A percentile compares a stretch with the other conserved stretches of the same genome.
Evolutionary conservation across 1,140 invertebrate species (phyloP).

Genomic region (Xylocopa sonorina): DNA sequence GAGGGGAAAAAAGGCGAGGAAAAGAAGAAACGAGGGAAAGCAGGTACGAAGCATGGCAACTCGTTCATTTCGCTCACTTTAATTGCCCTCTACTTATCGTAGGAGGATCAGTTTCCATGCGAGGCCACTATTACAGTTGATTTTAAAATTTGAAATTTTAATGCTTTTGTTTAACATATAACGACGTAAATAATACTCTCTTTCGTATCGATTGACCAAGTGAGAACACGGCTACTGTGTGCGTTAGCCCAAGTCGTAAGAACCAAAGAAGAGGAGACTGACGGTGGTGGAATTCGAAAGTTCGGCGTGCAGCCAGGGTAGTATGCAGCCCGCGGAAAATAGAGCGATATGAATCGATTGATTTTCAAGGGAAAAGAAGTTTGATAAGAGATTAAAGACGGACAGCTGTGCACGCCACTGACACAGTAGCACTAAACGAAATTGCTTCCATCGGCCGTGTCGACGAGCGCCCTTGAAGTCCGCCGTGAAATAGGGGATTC

Average conservation of each 20-base stretch:
- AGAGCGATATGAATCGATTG: constrained; percentile 48
- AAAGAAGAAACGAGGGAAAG: neutral
- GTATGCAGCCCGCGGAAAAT: constrained; percentile 18
- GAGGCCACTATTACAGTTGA: neutral
- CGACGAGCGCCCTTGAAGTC: constrained; percentile 25
- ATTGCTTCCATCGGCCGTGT: constrained; percentile 33
- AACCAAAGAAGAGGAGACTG: neutral
- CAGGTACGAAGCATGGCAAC: neutral
- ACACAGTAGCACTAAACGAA: constrained; percentile 37
- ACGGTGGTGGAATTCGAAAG: neutral
- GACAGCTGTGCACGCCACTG: constrained; percentile 40
- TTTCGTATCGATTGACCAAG: neutral
- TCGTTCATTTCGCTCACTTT: constrained; percentile 22
- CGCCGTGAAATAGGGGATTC: neutral
- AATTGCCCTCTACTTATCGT: constrained; percentile 16
- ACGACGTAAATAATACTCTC: neutral
- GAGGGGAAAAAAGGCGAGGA: neutral
- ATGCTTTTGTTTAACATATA: neutral
- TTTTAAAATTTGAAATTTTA: constrained; percentile 21
- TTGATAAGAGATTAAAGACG: constrained; percentile 47
- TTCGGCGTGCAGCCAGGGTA: neutral
- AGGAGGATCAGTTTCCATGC: neutral
- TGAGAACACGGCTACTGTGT: neutral
- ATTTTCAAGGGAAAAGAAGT: constrained; percentile 51
- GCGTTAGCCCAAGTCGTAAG: neutral